A percentile compares a stretch with the other conserved stretches of the same genome.
Conservation (phyloP, 2,797 vertebrate genomes). For the Eidolon dupreanum region DNA sequence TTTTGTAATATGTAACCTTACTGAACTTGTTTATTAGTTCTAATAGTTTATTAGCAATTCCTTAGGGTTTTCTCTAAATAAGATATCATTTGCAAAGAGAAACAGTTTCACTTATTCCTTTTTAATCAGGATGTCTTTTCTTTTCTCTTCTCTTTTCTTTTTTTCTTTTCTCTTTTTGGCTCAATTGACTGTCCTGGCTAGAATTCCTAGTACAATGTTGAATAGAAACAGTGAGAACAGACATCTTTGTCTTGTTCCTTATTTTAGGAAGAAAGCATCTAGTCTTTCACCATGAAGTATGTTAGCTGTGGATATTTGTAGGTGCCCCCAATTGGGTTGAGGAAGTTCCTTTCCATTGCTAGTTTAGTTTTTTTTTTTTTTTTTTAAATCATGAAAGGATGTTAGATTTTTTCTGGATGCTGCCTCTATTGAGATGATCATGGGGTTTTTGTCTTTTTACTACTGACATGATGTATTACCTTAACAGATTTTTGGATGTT, state of each 20-base stretch:
- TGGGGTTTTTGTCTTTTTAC: not conserved
- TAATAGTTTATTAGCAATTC: not conserved
- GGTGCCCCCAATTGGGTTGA: not conserved
- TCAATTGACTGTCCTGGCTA: not conserved
- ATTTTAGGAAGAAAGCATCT: not conserved
- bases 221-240: not conserved
- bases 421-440: not conserved
- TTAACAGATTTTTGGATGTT: not conserved
- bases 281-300: not conserved
- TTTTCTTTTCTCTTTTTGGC: not conserved
- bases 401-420: not conserved
- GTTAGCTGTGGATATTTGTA: not conserved
- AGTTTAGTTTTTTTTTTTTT: no score
- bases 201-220: not conserved
- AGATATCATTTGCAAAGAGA: not conserved
- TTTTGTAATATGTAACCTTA: not conserved
- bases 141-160: not conserved
- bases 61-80: not conserved
- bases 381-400: not conserved
- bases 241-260: not conserved
- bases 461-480: not conserved
- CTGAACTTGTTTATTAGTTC: not conserved
- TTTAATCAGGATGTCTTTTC: not conserved
- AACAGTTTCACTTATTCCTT: not conserved
- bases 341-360: not conserved